Evolutionary conservation across 1,140 invertebrate species (phyloP).

Genomic region (Pseudomyrmex cubaensis): DNA sequence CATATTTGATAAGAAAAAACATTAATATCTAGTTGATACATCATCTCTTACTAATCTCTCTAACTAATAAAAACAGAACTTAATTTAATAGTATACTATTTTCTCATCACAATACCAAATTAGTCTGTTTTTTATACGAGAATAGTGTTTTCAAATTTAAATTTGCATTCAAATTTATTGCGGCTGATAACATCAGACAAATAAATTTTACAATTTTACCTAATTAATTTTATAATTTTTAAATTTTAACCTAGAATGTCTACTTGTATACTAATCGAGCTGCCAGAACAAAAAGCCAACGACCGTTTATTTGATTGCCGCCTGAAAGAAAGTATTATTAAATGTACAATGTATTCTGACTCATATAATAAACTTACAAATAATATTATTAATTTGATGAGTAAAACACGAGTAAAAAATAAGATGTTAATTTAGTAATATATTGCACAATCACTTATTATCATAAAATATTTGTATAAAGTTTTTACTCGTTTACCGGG

Average conservation of each 20-base stretch:
- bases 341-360: not conserved
- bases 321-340: slow-evolving; percentile 26
- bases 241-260: not conserved
- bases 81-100: slow-evolving; percentile 14
- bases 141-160: slow-evolving; percentile 30
- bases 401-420: too few relatives aligned
- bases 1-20: not conserved
- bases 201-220: slow-evolving; percentile 14
- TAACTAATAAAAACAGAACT: not conserved
- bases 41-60: slow-evolving; percentile 1
- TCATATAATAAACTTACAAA: not conserved
- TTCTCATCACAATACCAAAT: not conserved
- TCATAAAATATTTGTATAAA: too few relatives aligned
- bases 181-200: not conserved
- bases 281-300: not conserved
- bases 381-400: too few relatives aligned
- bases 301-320: slow-evolving; percentile 20
- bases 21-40: slow-evolving; percentile 10
- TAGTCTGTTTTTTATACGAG: not conserved
- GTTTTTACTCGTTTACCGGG: too few relatives aligned
- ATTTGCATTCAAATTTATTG: slow-evolving; percentile 9
- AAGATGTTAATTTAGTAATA: too few relatives aligned
- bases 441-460: too few relatives aligned
- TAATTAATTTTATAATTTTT: too few relatives aligned
- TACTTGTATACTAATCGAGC: slow-evolving; percentile 21